Evolutionary conservation across 1,140 invertebrate genomes (phyloP).

Genomic region (Choristoneura fumiferana): DNA sequence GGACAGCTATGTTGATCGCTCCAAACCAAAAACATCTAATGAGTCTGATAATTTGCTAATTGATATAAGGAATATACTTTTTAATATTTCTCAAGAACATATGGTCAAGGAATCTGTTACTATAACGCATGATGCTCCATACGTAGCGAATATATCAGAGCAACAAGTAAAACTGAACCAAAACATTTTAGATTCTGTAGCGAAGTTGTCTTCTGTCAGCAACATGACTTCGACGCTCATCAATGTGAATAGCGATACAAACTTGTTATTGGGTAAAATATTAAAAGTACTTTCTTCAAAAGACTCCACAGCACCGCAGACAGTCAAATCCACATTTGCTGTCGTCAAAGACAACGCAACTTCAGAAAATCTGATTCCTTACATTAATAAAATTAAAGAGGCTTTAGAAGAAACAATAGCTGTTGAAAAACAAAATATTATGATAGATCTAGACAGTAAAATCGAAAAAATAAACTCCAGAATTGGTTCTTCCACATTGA

Average conservation of each 20-base stretch:
- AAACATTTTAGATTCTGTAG: neutral
- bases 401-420: slow-evolving; percentile 28
- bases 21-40: neutral
- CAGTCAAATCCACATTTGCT: neutral
- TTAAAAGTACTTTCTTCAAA: slow-evolving; percentile 13
- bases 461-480: slow-evolving; percentile 19
- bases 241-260: slow-evolving; percentile 24
- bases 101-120: neutral
- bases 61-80: slow-evolving; percentile 22
- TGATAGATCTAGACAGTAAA: slow-evolving; percentile 29
- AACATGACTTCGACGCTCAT: slow-evolving; percentile 21
- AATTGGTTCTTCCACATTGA: slow-evolving; percentile 12
- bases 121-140: neutral
- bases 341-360: slow-evolving; percentile 17
- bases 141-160: neutral
- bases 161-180: neutral
- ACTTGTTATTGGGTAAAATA: slow-evolving; percentile 31
- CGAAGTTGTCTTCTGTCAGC: slow-evolving; percentile 19
- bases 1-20: neutral
- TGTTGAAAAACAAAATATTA: slow-evolving; percentile 30
- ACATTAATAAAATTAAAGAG: slow-evolving; percentile 30
- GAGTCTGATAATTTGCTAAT: slow-evolving; percentile 17
- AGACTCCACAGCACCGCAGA: slow-evolving; percentile 4
- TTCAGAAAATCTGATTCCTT: slow-evolving; percentile 23
- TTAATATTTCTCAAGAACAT: slow-evolving; percentile 16